phyloP scores from a whole-genome alignment of 1,140 invertebrate species.

The Zaprionus vittiger region DNA sequence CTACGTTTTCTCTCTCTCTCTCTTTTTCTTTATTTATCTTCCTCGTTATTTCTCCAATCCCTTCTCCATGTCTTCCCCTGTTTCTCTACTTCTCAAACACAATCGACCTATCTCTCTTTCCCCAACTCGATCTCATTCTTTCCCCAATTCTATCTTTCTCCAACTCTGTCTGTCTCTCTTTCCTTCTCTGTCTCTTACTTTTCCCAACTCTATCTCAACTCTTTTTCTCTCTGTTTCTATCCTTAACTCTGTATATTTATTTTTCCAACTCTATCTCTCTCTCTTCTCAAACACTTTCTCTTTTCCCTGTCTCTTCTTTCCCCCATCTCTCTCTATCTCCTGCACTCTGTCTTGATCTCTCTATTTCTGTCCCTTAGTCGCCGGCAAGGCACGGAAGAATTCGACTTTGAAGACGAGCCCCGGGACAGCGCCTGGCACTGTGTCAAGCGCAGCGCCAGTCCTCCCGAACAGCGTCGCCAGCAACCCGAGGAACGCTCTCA shows the following conservation, averaged over 20 bases:
- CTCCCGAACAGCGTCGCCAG: conserved; percentile 43
- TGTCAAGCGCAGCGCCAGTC: conserved; percentile 49
- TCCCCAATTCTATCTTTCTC: neutral
- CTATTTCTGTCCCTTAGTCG: conserved; percentile 33
- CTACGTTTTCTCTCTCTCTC: no score
- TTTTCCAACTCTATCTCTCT: neutral
- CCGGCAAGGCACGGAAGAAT: conserved; percentile 73
- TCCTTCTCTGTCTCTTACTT: neutral
- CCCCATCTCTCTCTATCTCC: neutral
- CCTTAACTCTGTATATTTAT: neutral
- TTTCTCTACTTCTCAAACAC: neutral
- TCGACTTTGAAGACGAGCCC: conserved; percentile 63
- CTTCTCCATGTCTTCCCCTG: no score
- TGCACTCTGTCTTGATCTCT: neutral
- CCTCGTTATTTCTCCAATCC: no score
- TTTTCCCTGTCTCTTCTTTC: neutral
- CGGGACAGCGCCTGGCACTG: conserved; percentile 65
- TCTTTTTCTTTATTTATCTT: no score
- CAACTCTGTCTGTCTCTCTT: neutral
- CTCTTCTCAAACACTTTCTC: neutral
- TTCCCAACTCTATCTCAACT: neutral
- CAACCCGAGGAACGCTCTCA: conserved; percentile 50
- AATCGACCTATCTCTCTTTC: neutral
- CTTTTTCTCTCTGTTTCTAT: neutral
- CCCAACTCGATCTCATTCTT: neutral